Evolutionary conservation across 2,888 invertebrate genomes (phyloP).

Genomic region (Epiperipatus broadwayi): DNA sequence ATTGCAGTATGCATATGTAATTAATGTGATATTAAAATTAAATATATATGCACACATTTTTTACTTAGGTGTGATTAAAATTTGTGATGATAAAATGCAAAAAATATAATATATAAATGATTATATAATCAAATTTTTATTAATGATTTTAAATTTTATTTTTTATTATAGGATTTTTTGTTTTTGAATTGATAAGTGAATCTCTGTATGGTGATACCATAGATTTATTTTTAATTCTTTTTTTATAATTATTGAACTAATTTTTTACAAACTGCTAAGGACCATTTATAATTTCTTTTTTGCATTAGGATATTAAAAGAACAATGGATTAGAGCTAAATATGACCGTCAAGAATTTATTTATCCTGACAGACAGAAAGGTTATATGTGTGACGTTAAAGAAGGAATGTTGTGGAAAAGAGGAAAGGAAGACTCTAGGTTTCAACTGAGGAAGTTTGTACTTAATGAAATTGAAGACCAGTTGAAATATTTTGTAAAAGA

Average conservation of each 20-base stretch:
- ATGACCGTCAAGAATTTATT: slow-evolving; percentile 67
- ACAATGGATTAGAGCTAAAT: slow-evolving; percentile 79
- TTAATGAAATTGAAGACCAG: slow-evolving; percentile 58
- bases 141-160: slow-evolving; percentile 8
- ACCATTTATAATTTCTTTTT: slow-evolving; percentile 20
- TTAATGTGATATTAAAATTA: too few species aligned
- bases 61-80: too few species aligned
- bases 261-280: background rate
- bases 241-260: slow-evolving; percentile 6
- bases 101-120: too few species aligned
- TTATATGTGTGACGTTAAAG: slow-evolving; percentile 59
- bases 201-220: background rate
- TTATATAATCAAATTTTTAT: slow-evolving; percentile 1
- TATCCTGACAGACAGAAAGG: slow-evolving; percentile 55
- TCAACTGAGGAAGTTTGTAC: slow-evolving; percentile 59
- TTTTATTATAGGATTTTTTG: slow-evolving; percentile 7
- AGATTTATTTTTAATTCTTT: background rate
- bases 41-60: too few species aligned
- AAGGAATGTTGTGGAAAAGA: slow-evolving; percentile 67
- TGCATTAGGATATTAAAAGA: slow-evolving; percentile 66
- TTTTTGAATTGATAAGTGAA: background rate
- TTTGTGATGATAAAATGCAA: too few species aligned
- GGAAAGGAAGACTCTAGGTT: slow-evolving; percentile 70
- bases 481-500: slow-evolving; percentile 42
- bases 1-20: too few species aligned